phyloP scores from a whole-genome alignment of 1,140 invertebrate species.

The Drosophila sp. region DNA sequence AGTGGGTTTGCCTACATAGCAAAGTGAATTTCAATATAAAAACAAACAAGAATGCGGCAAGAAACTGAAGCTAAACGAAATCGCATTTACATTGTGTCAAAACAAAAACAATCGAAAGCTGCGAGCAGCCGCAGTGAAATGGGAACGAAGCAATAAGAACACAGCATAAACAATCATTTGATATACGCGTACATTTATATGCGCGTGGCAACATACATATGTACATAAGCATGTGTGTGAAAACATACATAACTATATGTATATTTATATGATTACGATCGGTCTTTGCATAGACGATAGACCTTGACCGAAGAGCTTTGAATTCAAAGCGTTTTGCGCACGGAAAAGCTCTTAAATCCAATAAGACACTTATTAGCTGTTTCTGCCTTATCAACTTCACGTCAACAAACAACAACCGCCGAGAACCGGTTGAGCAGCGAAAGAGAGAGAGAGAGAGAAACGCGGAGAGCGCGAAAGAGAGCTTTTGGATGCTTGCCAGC shows the following conservation, averaged over 20 bases:
- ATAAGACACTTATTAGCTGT: constrained; percentile 27
- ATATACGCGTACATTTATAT: constrained; percentile 10
- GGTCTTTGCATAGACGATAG: constrained; percentile 36
- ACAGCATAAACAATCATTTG: constrained; percentile 9
- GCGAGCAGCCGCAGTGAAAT: constrained; percentile 5
- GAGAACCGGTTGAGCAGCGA: constrained; percentile 57
- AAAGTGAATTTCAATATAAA: constrained; percentile 48
- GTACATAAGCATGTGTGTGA: too few relatives aligned
- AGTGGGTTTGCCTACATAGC: constrained; percentile 32
- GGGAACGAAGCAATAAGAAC: constrained; percentile 5
- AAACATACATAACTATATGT: constrained; percentile 1
- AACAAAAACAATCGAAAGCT: constrained; percentile 35
- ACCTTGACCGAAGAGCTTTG: constrained; percentile 68
- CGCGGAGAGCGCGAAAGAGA: constrained; percentile 26
- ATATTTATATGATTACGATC: constrained; percentile 57
- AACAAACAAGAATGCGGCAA: constrained; percentile 30
- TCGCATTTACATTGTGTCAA: constrained; percentile 34
- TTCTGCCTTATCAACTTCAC: constrained; percentile 63
- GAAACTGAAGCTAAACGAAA: too few relatives aligned
- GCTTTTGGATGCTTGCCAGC: constrained; percentile 27
- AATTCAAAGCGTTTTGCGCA: constrained; percentile 40
- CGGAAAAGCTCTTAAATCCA: constrained; percentile 48
- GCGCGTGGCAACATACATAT: constrained; percentile 62
- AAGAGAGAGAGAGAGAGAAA: constrained; percentile 19
- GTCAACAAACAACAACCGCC: constrained; percentile 74